phyloP scores from a whole-genome alignment of 2,113 vertebrate species.

The Anhinga rufa region DNA sequence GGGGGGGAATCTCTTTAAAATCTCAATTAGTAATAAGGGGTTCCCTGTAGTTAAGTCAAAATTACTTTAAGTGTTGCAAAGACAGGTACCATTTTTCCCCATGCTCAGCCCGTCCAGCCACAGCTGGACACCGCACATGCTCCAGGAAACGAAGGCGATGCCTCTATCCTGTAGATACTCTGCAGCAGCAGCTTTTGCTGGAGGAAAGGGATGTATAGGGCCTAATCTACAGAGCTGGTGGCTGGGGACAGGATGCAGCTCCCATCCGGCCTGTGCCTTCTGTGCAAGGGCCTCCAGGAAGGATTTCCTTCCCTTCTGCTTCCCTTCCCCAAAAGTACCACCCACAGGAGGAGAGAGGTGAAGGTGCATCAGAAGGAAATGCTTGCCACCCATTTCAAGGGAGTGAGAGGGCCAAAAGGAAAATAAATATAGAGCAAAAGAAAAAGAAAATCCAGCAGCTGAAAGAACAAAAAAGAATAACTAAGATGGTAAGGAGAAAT shows the following conservation, averaged over 20 bases:
- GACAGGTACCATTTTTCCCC: background rate
- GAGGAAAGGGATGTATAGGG: background rate
- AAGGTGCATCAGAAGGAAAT: background rate
- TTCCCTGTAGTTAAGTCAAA: background rate
- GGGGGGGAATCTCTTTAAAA: background rate
- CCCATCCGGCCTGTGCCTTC: background rate
- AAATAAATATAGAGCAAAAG: background rate
- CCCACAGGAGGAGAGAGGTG: background rate
- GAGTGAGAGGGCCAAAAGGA: background rate
- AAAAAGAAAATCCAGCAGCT: background rate
- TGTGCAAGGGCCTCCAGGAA: background rate
- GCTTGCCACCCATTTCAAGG: background rate
- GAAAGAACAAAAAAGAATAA: background rate
- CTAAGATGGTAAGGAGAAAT: background rate
- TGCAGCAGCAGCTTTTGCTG: background rate
- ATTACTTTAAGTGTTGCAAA: background rate
- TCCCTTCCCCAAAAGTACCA: background rate
- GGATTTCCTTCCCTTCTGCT: background rate
- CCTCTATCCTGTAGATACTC: background rate
- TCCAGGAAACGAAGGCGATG: fast-evolving
- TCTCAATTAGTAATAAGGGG: background rate
- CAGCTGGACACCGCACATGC: fast-evolving
- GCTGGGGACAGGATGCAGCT: background rate
- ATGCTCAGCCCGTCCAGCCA: background rate
- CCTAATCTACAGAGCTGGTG: background rate